Evolutionary conservation across 2,888 invertebrate species (phyloP).

Genomic region (Macropis europaea): DNA sequence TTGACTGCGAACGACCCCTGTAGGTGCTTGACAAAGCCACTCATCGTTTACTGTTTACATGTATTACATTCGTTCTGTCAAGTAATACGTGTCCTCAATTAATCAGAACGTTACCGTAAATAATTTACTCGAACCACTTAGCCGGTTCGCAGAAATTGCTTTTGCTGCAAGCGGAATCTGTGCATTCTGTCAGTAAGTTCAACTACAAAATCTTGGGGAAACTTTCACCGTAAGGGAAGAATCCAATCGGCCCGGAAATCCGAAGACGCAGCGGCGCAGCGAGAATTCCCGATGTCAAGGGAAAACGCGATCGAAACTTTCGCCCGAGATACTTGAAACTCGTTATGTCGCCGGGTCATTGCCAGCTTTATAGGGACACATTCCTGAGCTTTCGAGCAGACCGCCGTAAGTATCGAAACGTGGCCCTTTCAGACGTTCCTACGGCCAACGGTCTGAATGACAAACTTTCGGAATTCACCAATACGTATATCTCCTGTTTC

Average conservation of each 20-base stretch:
- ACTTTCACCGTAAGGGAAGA: not conserved
- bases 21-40: no score
- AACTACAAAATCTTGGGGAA: not conserved
- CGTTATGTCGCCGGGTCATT: constrained; percentile 58
- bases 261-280: not conserved
- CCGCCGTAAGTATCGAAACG: constrained; percentile 35
- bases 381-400: constrained; percentile 59
- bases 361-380: constrained; percentile 60
- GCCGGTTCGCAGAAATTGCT: no score
- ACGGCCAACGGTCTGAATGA: constrained; percentile 50
- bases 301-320: constrained; percentile 53
- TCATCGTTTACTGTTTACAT: no score
- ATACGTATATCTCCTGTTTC: constrained; percentile 30
- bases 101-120: no score
- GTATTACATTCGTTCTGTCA: no score
- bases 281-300: constrained; percentile 4
- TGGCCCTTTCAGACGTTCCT: constrained; percentile 43
- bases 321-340: constrained; percentile 57
- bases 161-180: no score
- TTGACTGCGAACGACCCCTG: no score
- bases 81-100: no score
- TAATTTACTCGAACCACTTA: no score
- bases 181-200: no score
- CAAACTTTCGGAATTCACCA: constrained; percentile 60
- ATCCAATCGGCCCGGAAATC: constrained; percentile 11